These are phyloP conservation scores for Torymus auratus DNA, from an alignment of 2,888 invertebrate genomes.

Conservation along the genomic window DNA sequence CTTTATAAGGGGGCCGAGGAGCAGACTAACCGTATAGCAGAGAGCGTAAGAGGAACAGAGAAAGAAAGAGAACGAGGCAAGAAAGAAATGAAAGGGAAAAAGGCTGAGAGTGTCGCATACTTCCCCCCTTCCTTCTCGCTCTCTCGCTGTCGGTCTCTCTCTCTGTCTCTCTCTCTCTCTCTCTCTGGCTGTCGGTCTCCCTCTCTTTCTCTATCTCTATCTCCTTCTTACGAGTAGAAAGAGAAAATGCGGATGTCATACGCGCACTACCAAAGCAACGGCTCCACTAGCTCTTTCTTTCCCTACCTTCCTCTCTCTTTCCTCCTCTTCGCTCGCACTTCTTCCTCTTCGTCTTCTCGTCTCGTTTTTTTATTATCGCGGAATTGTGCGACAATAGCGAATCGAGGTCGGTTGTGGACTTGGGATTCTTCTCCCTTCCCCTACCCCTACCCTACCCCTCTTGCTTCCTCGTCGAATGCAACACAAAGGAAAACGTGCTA, in stretches of 20 bases:
- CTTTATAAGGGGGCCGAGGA: constrained; percentile 32
- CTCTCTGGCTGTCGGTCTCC: too few relatives aligned
- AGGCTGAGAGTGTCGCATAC: constrained; percentile 7
- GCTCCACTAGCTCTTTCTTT: constrained; percentile 12
- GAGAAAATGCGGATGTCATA: constrained; percentile 3
- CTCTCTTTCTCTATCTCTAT: too few relatives aligned
- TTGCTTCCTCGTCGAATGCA: constrained; percentile 25
- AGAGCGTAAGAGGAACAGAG: neutral
- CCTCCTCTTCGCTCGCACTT: neutral
- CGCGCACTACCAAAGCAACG: neutral
- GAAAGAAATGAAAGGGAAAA: constrained; percentile 4
- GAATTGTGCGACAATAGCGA: constrained; percentile 52
- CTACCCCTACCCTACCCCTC: too few relatives aligned
- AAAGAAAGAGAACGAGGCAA: neutral
- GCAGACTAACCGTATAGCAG: constrained; percentile 13
- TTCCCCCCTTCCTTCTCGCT: too few relatives aligned
- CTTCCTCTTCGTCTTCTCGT: neutral
- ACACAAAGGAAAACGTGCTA: constrained; percentile 40
- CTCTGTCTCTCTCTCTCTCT: too few relatives aligned
- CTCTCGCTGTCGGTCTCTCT: too few relatives aligned
- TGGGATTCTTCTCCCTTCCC: constrained; percentile 27
- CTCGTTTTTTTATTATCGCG: constrained; percentile 42
- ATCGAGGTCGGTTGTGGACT: constrained; percentile 49
- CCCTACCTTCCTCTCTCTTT: neutral
- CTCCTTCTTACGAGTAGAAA: neutral